Evolutionary conservation across 2,113 vertebrate species (phyloP).

Genomic region (Reinhardtius hippoglossoides): DNA sequence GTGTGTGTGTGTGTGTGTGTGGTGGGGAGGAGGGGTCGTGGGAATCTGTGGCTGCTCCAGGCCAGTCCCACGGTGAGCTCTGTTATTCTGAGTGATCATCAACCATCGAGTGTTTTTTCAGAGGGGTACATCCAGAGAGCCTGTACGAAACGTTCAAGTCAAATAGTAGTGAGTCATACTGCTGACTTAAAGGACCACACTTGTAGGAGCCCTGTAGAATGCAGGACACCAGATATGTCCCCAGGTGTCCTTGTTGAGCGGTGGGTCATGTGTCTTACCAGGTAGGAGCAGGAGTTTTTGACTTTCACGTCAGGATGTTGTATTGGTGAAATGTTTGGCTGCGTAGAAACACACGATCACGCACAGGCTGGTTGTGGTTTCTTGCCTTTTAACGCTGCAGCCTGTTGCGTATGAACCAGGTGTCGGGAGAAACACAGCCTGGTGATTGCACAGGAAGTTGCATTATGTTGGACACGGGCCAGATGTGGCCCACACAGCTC

Average conservation of each 20-base stretch:
- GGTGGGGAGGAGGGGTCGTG: slow-evolving; percentile 78
- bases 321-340: too few relatives aligned
- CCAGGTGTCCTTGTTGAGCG: not conserved
- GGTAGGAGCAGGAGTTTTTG: too few relatives aligned
- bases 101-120: not conserved
- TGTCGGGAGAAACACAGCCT: too few relatives aligned
- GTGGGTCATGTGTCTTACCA: not conserved
- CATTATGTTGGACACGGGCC: too few relatives aligned
- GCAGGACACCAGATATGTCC: not conserved
- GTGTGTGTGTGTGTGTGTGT: slow-evolving; percentile 21
- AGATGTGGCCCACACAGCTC: too few relatives aligned
- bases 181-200: not conserved
- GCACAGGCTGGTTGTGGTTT: too few relatives aligned
- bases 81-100: slow-evolving; percentile 72
- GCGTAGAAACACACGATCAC: too few relatives aligned
- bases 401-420: too few relatives aligned
- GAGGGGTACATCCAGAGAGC: not conserved
- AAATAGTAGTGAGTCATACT: not conserved
- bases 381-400: too few relatives aligned
- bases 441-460: too few relatives aligned
- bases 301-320: too few relatives aligned
- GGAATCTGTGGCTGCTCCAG: slow-evolving; percentile 74
- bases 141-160: not conserved
- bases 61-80: slow-evolving; percentile 77
- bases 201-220: not conserved